These are phyloP conservation scores for Labeo catla DNA, from an alignment of 2,113 vertebrate species.

Conservation along the genomic window DNA sequence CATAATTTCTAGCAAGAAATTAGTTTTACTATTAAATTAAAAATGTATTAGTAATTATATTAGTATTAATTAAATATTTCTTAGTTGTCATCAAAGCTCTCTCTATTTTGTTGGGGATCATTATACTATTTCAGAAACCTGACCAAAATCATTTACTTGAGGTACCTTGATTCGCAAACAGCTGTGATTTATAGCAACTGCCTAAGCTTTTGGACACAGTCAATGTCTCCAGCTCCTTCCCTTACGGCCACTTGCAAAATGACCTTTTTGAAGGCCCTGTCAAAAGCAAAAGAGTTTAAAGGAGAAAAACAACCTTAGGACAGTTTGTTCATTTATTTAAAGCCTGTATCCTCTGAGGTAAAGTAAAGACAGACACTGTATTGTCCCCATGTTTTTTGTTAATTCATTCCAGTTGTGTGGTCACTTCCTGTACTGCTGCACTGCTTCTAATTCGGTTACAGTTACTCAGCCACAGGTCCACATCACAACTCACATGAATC, in stretches of 20 bases:
- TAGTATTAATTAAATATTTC: too few relatives aligned
- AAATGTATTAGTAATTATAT: not conserved
- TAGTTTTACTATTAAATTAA: not conserved
- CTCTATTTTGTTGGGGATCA: not conserved
- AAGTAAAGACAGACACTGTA: not conserved
- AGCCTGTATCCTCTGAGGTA: slow-evolving; percentile 22
- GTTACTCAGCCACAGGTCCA: slow-evolving; percentile 64
- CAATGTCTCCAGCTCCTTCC: not conserved
- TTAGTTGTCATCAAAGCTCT: not conserved
- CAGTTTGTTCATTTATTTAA: slow-evolving; percentile 23
- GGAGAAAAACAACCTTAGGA: slow-evolving; percentile 12
- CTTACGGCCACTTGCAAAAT: not conserved
- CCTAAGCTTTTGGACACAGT: not conserved
- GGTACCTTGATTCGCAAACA: not conserved
- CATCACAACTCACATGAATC: slow-evolving; percentile 50
- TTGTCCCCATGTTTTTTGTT: slow-evolving; percentile 55
- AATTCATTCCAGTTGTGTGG: slow-evolving; percentile 65
- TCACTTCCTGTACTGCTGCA: slow-evolving; percentile 17
- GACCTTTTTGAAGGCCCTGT: slow-evolving; percentile 16
- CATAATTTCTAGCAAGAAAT: not conserved
- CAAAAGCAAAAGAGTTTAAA: slow-evolving; percentile 17
- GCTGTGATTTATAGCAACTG: not conserved
- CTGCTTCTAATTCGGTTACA: not conserved
- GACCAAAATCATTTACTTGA: not conserved
- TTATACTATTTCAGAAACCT: not conserved